phyloP scores from a whole-genome alignment of 2,888 invertebrate genomes.

The Steinernema hermaphroditum region DNA sequence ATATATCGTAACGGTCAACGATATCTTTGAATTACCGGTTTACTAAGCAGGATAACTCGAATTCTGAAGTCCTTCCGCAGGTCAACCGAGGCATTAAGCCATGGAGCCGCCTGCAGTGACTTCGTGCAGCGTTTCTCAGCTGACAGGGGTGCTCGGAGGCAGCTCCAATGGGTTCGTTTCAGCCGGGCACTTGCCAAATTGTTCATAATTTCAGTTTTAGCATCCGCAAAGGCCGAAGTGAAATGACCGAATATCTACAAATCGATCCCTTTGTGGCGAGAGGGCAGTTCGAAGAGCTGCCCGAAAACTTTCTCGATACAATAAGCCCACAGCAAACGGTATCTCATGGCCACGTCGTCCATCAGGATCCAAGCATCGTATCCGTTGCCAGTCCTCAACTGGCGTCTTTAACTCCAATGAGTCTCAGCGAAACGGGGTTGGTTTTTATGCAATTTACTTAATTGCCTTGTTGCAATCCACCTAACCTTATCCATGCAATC shows the following conservation, averaged over 20 bases:
- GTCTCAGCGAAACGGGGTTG: conserved; percentile 40
- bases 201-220: conserved; percentile 32
- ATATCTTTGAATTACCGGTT: background rate
- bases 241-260: conserved; percentile 50
- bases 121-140: conserved; percentile 34
- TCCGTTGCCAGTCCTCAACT: conserved; percentile 46
- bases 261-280: conserved; percentile 49
- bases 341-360: conserved; percentile 11
- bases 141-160: background rate
- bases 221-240: conserved; percentile 15
- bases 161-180: conserved; percentile 31
- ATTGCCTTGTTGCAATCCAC: conserved; percentile 15
- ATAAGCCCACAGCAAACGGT: conserved; percentile 56
- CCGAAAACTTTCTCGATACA: conserved; percentile 65
- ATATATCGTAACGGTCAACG: conserved; percentile 16
- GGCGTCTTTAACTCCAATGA: conserved; percentile 57
- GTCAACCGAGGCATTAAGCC: background rate
- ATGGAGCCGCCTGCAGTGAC: conserved; percentile 45
- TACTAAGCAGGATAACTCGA: background rate
- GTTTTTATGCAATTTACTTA: conserved; percentile 31
- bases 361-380: conserved; percentile 22
- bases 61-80: conserved; percentile 3
- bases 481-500: background rate
- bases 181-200: background rate
- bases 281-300: conserved; percentile 58